These are phyloP conservation scores for Entosphenus tridentatus DNA, from an alignment of 2,113 vertebrate genomes.

Conservation along the genomic window DNA sequence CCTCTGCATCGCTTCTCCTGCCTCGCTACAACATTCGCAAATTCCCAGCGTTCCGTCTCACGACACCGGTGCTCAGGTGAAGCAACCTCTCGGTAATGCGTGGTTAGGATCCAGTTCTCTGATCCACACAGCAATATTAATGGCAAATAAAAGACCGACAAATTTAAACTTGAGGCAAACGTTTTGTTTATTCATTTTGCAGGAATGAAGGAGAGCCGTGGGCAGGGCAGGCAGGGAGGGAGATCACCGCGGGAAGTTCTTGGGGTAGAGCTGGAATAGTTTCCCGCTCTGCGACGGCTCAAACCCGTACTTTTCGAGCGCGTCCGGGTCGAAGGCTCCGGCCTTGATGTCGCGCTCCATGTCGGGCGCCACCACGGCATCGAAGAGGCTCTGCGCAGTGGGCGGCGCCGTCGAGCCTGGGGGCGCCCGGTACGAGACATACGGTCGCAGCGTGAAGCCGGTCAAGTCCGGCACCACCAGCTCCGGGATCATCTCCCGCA, in stretches of 20 bases:
- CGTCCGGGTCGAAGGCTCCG: slow-evolving; percentile 25
- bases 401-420: slow-evolving; percentile 25
- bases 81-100: too few relatives aligned
- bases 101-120: too few relatives aligned
- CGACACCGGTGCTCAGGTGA: too few relatives aligned
- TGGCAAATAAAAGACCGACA: too few relatives aligned
- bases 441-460: slow-evolving; percentile 56
- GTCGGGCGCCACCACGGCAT: slow-evolving; percentile 29
- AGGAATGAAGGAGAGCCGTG: too few relatives aligned
- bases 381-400: slow-evolving; percentile 42
- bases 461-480: slow-evolving; percentile 46
- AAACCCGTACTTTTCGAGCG: slow-evolving; percentile 62
- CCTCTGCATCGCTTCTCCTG: too few relatives aligned
- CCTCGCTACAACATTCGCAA: too few relatives aligned
- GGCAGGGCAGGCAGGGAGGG: too few relatives aligned
- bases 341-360: slow-evolving; percentile 41
- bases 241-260: slow-evolving; percentile 46
- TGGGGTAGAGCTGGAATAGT: slow-evolving; percentile 66
- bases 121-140: too few relatives aligned
- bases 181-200: too few relatives aligned
- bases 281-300: slow-evolving; percentile 55
- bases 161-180: too few relatives aligned
- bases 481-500: slow-evolving; percentile 45
- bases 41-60: too few relatives aligned
- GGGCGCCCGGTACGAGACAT: slow-evolving; percentile 48